Conservation (phyloP, 2,113 vertebrate genomes). For the Tinamus guttatus region DNA sequence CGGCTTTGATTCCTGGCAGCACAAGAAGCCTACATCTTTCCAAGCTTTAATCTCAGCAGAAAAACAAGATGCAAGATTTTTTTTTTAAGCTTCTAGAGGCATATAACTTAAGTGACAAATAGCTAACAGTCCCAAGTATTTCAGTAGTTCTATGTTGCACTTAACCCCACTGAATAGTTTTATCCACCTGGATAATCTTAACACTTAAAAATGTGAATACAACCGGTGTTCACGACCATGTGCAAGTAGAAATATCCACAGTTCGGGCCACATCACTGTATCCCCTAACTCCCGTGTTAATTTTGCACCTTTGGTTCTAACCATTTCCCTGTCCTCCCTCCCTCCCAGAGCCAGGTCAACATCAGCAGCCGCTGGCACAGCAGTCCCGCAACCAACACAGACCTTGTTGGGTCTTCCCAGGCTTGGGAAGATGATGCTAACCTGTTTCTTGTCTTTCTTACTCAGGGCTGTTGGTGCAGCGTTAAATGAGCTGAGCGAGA, state of each 20-base stretch:
- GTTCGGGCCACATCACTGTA: not conserved
- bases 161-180: not conserved
- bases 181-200: not conserved
- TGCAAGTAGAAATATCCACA: not conserved
- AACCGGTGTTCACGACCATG: not conserved
- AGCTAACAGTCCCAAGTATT: not conserved
- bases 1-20: not conserved
- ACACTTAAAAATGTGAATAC: not conserved
- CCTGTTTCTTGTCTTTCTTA: not conserved
- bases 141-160: not conserved
- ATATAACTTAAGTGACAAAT: not conserved
- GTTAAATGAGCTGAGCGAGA: not conserved
- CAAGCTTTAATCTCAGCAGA: fast-evolving
- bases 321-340: not conserved
- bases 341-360: fast-evolving
- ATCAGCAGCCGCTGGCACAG: fast-evolving
- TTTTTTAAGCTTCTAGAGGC: not conserved
- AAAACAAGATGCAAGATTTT: not conserved
- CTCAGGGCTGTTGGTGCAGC: not conserved
- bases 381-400: not conserved
- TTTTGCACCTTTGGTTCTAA: not conserved
- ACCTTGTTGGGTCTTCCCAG: not conserved
- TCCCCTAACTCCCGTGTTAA: not conserved
- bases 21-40: not conserved
- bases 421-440: not conserved